Conservation (phyloP, 2,888 invertebrate genomes). For the Oxytorus armatus region DNA sequence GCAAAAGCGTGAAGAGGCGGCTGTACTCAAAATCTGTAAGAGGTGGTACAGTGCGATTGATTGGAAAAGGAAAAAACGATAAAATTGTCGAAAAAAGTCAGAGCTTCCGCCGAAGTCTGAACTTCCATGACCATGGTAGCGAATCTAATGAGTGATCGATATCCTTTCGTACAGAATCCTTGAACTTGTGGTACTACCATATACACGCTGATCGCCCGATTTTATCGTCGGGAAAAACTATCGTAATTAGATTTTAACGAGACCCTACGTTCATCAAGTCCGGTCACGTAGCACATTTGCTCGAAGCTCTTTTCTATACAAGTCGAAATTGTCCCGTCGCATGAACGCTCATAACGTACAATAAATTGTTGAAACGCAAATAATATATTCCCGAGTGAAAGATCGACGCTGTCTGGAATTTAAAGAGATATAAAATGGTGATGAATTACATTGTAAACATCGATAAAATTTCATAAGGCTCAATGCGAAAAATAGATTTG, state of each 20-base stretch:
- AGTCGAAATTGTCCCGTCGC: conserved; percentile 71
- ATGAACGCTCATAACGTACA: conserved; percentile 68
- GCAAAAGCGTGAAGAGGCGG: too few species aligned
- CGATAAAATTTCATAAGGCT: not conserved
- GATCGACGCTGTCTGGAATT: conserved; percentile 43
- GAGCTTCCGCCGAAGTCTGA: too few species aligned
- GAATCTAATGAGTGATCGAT: too few species aligned
- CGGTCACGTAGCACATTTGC: conserved; percentile 24
- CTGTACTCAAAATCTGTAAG: too few species aligned
- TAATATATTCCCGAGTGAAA: conserved; percentile 56
- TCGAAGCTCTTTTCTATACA: conserved; percentile 66
- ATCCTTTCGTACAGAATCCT: too few species aligned
- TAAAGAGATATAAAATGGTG: not conserved
- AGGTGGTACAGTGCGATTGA: too few species aligned
- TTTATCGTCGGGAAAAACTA: not conserved
- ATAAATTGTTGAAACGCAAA: conserved; percentile 72
- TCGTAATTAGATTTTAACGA: too few species aligned
- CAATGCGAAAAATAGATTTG: not conserved
- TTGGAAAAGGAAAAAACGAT: too few species aligned
- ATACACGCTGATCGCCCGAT: conserved; percentile 56
- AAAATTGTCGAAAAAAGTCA: too few species aligned
- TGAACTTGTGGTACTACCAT: conserved; percentile 45
- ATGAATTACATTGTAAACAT: not conserved
- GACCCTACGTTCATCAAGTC: not conserved
- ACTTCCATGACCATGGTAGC: too few species aligned